A percentile compares a stretch with the other conserved stretches of the same genome.
phyloP scores from a whole-genome alignment of 2,113 vertebrate species.

The Protobothrops flavoviridis region DNA sequence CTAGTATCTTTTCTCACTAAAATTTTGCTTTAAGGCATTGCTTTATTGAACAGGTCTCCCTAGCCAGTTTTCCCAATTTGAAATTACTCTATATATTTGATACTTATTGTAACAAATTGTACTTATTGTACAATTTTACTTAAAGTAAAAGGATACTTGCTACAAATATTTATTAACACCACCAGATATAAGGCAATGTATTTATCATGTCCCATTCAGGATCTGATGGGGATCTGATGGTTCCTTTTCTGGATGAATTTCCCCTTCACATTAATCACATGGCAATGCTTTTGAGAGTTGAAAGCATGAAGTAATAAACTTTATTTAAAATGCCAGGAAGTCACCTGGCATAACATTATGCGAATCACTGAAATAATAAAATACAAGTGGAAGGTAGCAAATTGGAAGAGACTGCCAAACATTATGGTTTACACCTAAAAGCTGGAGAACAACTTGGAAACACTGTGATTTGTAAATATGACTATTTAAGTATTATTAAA shows the following conservation, averaged over 20 bases:
- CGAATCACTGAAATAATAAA: no score
- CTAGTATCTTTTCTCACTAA: not conserved
- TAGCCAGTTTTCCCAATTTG: conserved; percentile 1
- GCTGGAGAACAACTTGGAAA: no score
- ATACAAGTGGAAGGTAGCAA: no score
- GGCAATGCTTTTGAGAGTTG: no score
- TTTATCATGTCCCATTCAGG: not conserved
- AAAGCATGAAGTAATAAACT: not conserved
- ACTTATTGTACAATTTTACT: not conserved
- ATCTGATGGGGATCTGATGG: not conserved
- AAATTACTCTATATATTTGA: conserved; percentile 4
- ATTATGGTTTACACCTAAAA: no score
- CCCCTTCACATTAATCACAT: not conserved
- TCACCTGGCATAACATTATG: no score
- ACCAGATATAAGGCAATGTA: not conserved
- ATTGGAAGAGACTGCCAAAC: no score
- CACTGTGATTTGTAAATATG: no score
- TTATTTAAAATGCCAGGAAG: not conserved
- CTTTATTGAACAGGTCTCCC: not conserved
- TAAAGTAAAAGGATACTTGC: not conserved
- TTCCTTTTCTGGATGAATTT: not conserved
- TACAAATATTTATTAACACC: not conserved
- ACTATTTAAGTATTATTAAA: no score
- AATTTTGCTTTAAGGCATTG: not conserved
- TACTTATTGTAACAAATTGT: not conserved